Percentiles rank a stretch among this genome's conserved stretches.
Conservation (phyloP, 2,797 vertebrate species). For the Falco concolor region DNA sequence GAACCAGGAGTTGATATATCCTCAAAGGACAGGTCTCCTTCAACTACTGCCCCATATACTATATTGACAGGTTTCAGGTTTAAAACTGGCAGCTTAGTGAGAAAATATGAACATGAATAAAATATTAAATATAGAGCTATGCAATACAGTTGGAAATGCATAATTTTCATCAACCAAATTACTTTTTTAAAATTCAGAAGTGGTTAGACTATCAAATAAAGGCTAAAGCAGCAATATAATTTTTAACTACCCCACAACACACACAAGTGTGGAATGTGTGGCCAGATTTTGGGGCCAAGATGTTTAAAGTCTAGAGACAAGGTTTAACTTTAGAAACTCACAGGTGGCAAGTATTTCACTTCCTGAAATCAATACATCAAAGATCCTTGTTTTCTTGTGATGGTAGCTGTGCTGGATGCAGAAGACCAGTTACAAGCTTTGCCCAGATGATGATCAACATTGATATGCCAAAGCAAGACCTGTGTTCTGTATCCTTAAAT, state of each 20-base stretch:
- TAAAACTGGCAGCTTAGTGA: not conserved
- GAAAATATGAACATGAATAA: not conserved
- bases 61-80: not conserved
- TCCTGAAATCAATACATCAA: not conserved
- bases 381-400: not conserved
- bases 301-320: not conserved
- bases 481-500: not conserved
- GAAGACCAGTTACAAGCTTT: not conserved
- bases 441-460: not conserved
- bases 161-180: not conserved
- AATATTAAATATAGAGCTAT: not conserved
- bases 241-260: not conserved
- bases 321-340: not conserved
- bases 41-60: not conserved
- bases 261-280: not conserved
- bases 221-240: not conserved
- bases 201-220: not conserved
- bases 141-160: not conserved
- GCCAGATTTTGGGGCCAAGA: not conserved
- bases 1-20: not conserved
- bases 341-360: not conserved
- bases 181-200: not conserved
- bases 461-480: not conserved
- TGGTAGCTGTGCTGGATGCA: not conserved
- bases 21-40: not conserved